phyloP scores from a whole-genome alignment of 2,888 invertebrate genomes.

The Catocala sponsa region DNA sequence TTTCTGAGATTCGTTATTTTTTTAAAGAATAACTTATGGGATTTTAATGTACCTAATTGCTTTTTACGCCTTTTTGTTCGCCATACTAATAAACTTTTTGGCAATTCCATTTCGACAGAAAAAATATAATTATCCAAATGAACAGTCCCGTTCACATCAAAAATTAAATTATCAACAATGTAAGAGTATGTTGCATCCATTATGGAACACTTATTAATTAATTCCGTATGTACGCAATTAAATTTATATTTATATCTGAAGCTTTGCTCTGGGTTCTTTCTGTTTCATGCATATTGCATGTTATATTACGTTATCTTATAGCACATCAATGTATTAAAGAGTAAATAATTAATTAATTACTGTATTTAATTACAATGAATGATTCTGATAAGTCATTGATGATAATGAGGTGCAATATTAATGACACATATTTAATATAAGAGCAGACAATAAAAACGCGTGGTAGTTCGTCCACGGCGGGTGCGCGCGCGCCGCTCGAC shows the following conservation, averaged over 20 bases:
- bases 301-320: too few species aligned
- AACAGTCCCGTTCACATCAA: conserved; percentile 49
- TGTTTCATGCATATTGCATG: too few species aligned
- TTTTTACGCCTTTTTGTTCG: conserved; percentile 59
- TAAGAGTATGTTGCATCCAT: conserved; percentile 11
- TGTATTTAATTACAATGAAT: background rate
- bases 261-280: too few species aligned
- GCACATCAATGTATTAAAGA: too few species aligned
- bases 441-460: conserved; percentile 24
- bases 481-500: conserved; percentile 72
- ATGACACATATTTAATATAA: conserved; percentile 29
- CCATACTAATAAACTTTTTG: conserved; percentile 56
- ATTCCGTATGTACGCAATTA: conserved; percentile 11
- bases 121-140: conserved; percentile 55
- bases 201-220: conserved; percentile 24
- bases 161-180: conserved; percentile 45
- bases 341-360: too few species aligned
- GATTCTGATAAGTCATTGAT: background rate
- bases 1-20: conserved; percentile 69
- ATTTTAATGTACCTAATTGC: conserved; percentile 70
- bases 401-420: conserved; percentile 3
- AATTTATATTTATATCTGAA: background rate
- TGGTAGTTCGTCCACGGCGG: conserved; percentile 19
- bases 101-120: conserved; percentile 47
- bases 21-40: conserved; percentile 67